Base-by-base conservation (phyloP, 1,140 invertebrate species). In the Mycetomoellerius zeteki region DNA sequence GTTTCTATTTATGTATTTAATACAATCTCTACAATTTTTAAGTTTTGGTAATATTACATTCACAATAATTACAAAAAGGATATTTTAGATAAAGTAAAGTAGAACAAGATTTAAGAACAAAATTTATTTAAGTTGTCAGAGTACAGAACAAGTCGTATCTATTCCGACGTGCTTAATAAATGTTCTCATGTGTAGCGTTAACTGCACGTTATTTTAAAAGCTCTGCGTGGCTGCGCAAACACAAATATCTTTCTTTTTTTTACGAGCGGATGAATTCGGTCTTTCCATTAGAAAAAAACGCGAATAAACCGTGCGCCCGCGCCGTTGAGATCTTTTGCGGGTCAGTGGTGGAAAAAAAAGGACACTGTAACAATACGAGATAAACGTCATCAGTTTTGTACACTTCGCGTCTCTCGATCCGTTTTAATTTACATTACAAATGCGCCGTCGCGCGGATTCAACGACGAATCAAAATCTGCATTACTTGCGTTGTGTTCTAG, bases 371-470 rank as follows among this genome's bases (percentile, higher is more conserved):
- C 80, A 84, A 84, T 84, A 84, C 80, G 67, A 67, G 77, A 84
- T 84, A 84, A 84, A 84, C 80, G 69, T 84, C 80, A 73, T 84
- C 54, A 54, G 54, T 84, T 84, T 73, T 84, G 69, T 60, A 50
- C 69, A 54, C 69, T 37, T 84, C 69, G 67, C 33, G 37, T 33
- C 37, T 75, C 67, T 3, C 52, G 80, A 58, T 73, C 80, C 80
- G 80, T 84, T 62, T 84, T 73, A 84, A 84, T 84, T 84, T 84
- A 84, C 69, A 84, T 84, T 84, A 84, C 80, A 84, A 84, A 84
- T 84, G 37, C 14, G 37, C 52, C 69, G 37, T 37, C 37, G 47
- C 47, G 47, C 47, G 80, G 69, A 84, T 84, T 73, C 54, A 43
- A 43, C 69, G 69, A 30, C 69, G 80, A 75, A 84, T 84, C 80